Evolutionary conservation across 2,888 invertebrate genomes (phyloP).

Genomic region (Aleiodes leptofemur): DNA sequence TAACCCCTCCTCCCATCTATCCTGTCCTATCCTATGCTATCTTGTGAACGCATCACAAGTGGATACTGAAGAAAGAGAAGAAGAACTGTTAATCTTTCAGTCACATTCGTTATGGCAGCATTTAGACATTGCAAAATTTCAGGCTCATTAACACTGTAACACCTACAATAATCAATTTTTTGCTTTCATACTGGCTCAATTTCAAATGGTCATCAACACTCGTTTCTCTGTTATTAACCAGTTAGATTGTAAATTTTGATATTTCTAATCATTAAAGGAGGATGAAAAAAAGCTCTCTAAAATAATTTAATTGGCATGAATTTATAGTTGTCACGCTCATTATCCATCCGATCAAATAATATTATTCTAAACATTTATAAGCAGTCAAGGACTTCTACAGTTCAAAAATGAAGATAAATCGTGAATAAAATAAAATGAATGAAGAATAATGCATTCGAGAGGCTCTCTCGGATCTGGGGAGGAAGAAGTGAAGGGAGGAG

Average conservation of each 20-base stretch:
- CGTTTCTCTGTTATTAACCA: too few relatives aligned
- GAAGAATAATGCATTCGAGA: background rate
- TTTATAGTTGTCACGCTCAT: too few relatives aligned
- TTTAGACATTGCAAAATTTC: background rate
- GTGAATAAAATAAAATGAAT: background rate
- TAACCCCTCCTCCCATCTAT: background rate
- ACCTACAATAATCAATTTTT: conserved; percentile 14
- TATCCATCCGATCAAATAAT: background rate
- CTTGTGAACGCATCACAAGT: background rate
- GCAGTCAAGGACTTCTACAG: background rate
- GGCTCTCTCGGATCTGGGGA: background rate
- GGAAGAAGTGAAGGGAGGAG: background rate
- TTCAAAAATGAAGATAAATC: conserved; percentile 9
- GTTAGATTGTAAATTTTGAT: too few relatives aligned
- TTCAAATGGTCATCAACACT: too few relatives aligned
- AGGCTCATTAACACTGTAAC: conserved; percentile 18
- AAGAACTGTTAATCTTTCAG: conserved; percentile 18
- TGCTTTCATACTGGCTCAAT: background rate
- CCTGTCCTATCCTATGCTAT: background rate
- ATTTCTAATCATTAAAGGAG: too few relatives aligned
- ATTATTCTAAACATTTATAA: background rate
- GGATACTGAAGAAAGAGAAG: background rate
- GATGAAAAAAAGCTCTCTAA: too few relatives aligned
- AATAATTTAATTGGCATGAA: too few relatives aligned
- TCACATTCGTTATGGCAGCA: conserved; percentile 12